These are phyloP conservation scores for Camponotus pennsylvanicus DNA, from an alignment of 1,140 invertebrate species.

Conservation along the genomic window DNA sequence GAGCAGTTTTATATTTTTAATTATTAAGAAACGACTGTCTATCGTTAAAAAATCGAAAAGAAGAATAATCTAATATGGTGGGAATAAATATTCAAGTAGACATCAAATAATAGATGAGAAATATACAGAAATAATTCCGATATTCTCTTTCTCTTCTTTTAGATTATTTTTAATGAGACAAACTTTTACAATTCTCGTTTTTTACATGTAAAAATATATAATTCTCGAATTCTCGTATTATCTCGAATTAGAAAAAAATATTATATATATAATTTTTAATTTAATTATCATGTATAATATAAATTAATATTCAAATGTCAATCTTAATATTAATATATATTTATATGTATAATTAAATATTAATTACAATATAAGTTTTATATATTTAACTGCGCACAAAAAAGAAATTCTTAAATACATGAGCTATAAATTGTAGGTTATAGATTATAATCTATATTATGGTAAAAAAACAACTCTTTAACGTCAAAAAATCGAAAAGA, in stretches of 20 bases:
- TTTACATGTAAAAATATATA: background rate
- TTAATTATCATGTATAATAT: no score
- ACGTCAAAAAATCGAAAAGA: no score
- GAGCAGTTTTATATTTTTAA: slow-evolving; percentile 6
- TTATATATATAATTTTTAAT: background rate
- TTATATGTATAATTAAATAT: background rate
- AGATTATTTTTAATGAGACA: background rate
- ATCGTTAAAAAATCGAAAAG: background rate
- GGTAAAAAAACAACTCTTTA: background rate
- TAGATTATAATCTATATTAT: background rate
- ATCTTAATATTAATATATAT: no score
- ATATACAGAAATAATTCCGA: background rate
- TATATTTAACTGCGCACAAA: no score
- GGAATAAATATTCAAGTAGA: background rate
- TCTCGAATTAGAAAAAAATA: background rate
- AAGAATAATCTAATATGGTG: background rate
- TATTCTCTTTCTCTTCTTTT: background rate
- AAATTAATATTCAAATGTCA: no score
- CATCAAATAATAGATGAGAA: background rate
- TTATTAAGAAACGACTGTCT: background rate
- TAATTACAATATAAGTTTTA: no score
- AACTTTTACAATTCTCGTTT: background rate
- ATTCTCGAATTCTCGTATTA: background rate
- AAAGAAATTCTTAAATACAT: background rate
- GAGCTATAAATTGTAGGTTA: background rate